Conservation (phyloP, 2,797 vertebrate species). For the Clarias pachynema region DNA sequence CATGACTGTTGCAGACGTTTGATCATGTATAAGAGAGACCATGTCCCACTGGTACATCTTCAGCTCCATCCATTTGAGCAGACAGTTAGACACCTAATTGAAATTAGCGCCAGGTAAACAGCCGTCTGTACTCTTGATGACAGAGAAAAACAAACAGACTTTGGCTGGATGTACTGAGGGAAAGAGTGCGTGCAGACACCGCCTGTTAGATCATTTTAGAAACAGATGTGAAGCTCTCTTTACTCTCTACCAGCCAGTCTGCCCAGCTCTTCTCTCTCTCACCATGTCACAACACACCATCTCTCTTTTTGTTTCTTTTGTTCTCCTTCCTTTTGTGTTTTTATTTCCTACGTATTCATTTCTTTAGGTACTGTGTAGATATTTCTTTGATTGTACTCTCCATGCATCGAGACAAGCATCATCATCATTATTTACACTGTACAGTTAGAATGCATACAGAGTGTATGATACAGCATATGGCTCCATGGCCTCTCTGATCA, state of each 20-base stretch:
- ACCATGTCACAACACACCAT: not conserved
- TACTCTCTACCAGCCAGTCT: constrained; percentile 40
- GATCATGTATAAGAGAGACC: constrained; percentile 21
- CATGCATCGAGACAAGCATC: not conserved
- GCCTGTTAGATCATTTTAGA: constrained; percentile 54
- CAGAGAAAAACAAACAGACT: constrained; percentile 53
- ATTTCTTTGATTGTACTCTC: not conserved
- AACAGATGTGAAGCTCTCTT: constrained; percentile 56
- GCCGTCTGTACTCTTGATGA: constrained; percentile 50
- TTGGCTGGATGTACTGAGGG: constrained; percentile 49
- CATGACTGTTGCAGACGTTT: constrained; percentile 8
- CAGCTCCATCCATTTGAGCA: constrained; percentile 49
- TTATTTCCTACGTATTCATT: not conserved
- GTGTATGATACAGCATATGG: not conserved
- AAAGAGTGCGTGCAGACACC: constrained; percentile 54
- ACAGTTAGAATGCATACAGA: not conserved
- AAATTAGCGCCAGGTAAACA: constrained; percentile 58
- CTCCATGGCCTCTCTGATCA: not conserved
- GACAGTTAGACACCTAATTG: constrained; percentile 58
- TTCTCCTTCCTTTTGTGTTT: not conserved
- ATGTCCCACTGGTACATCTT: constrained; percentile 41
- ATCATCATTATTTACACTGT: not conserved
- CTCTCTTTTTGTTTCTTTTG: not conserved
- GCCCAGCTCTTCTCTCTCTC: constrained; percentile 21
- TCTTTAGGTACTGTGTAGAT: not conserved